Conservation (phyloP, 1,140 invertebrate species). For the Pogonus chalceus region DNA sequence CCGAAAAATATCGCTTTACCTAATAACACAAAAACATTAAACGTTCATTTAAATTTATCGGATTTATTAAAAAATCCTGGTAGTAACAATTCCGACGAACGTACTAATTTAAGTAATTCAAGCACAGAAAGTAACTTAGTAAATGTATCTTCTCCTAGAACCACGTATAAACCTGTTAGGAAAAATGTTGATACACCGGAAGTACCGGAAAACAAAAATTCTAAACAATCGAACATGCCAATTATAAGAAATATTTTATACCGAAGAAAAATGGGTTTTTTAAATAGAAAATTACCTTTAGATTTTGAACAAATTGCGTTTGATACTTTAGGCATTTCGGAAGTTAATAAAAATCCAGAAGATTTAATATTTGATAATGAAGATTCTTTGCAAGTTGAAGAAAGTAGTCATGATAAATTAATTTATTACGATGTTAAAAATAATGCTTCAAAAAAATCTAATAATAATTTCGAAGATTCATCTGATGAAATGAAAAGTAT, state of each 20-base stretch:
- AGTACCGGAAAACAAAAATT: not conserved
- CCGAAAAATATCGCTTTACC: not conserved
- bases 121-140: conserved; percentile 2
- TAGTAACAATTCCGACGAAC: not conserved
- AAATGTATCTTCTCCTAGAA: not conserved
- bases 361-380: conserved; percentile 38
- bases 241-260: not conserved
- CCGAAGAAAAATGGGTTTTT: not conserved
- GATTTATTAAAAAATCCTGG: not conserved
- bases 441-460: conserved; percentile 5
- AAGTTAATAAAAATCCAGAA: conserved; percentile 25
- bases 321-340: conserved; percentile 3
- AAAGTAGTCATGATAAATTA: conserved; percentile 40
- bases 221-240: not conserved
- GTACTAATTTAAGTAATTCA: not conserved
- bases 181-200: not conserved
- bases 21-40: not conserved
- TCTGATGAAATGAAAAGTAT: not conserved
- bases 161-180: not conserved
- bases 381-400: conserved; percentile 41
- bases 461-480: not conserved
- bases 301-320: conserved; percentile 3
- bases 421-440: conserved; percentile 37
- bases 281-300: conserved; percentile 6
- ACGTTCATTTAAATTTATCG: not conserved